Evolutionary conservation across 2,797 vertebrate species (phyloP).

Genomic region (Lutjanus campechanus): DNA sequence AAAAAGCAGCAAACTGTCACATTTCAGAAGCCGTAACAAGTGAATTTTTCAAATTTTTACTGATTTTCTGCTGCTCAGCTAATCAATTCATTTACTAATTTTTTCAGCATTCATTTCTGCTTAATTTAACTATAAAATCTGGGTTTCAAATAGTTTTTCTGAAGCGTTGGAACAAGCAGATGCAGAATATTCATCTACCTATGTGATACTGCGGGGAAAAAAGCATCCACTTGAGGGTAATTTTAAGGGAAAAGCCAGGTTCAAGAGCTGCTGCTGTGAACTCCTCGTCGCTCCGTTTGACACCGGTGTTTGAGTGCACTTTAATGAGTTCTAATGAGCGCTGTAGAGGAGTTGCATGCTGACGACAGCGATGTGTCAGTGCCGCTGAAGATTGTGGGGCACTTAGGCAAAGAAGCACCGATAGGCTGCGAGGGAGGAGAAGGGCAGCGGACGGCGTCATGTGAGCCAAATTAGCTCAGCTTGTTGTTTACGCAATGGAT

Average conservation of each 20-base stretch:
- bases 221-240: constrained; percentile 18
- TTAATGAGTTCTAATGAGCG: constrained; percentile 54
- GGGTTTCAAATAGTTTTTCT: neutral
- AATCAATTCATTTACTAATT: neutral
- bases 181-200: neutral
- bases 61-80: neutral
- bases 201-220: too few relatives aligned
- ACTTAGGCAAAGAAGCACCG: constrained; percentile 38
- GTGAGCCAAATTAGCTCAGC: constrained; percentile 81
- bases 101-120: neutral
- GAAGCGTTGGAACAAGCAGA: constrained; percentile 1
- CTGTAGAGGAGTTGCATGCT: constrained; percentile 29
- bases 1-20: too few relatives aligned
- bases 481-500: constrained; percentile 80
- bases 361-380: constrained; percentile 47
- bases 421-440: constrained; percentile 30
- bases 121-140: neutral
- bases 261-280: constrained; percentile 19
- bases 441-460: constrained; percentile 58
- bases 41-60: too few relatives aligned
- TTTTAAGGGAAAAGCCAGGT: constrained; percentile 38
- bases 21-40: too few relatives aligned
- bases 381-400: constrained; percentile 49
- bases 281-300: constrained; percentile 1
- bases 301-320: constrained; percentile 18